Evolutionary conservation across 1,140 invertebrate genomes (phyloP), one percentile per base, ranked within the genome.

Genomic region (Bombus waltoni): DNA sequence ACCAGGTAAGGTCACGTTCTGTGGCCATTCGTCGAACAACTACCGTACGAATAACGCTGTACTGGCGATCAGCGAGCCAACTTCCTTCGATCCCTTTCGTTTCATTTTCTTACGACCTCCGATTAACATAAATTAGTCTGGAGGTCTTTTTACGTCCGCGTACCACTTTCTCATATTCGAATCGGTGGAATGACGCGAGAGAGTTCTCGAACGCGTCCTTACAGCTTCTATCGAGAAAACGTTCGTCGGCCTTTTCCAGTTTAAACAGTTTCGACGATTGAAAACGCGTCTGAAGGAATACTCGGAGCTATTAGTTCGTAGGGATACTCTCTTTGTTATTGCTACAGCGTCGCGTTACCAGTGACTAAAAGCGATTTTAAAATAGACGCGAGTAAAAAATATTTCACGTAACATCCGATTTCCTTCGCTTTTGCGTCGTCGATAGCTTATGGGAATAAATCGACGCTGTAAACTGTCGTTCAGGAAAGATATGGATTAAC

Each of bases 51-150:
- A 22, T 22, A 53, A 53, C 22, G 8, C 47, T 18, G 47, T 53
- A 53, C 47, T 53, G 5, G 47, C 6, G 0, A 22, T 53, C 47
- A 22, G 47, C 47, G 0, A 18, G 1, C 18, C 18, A 53, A n/a
- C 59, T 47, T n/a, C 38, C 38, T 40, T 72, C 72, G 38, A 35
- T 86, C 80, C 79, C 15, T 72, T 38, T n/a, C 80, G 78, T 75
- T 86, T 74, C 81, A 68, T 86, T 75, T 53, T 82, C 73, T 76
- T 86, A 86, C 85, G 62, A 42, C 32, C 53, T 72, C 70, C 75
- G 82, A 89, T 89, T 88, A 88, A 88, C 83, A 83, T 89, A 83
- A 89, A 88, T 89, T 89, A 89, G 65, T 89, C 75, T 75, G 87
- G 57, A 89, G 70, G 65, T 68, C 75, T 88, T 73, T 80, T 81